phyloP scores from a whole-genome alignment of 2,888 invertebrate species.

The Nasonovia ribisnigri region DNA sequence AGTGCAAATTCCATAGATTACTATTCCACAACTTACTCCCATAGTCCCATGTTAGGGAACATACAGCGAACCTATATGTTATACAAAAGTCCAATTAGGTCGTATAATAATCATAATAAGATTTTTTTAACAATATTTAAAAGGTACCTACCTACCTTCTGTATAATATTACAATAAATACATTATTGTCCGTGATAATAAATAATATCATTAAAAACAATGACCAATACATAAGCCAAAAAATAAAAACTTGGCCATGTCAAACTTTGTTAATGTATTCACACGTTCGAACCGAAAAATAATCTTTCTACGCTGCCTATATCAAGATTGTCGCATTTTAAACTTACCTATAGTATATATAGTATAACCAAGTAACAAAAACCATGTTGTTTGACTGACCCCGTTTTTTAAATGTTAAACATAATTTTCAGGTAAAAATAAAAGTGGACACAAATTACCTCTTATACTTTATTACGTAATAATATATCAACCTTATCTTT shows the following conservation, averaged over 20 bases:
- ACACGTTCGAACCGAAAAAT: background rate
- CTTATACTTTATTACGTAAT: constrained; percentile 41
- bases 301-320: background rate
- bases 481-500: constrained; percentile 51
- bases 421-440: constrained; percentile 45
- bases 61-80: background rate
- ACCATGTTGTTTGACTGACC: constrained; percentile 22
- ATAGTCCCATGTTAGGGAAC: background rate
- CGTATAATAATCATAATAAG: background rate
- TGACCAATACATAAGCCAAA: background rate
- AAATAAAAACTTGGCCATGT: background rate
- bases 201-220: constrained; percentile 5
- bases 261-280: background rate
- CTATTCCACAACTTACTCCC: too few species aligned
- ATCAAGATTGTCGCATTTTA: background rate
- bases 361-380: background rate
- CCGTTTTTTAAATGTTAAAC: constrained; percentile 30
- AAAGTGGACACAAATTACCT: constrained; percentile 36
- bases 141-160: background rate
- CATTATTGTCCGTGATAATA: background rate
- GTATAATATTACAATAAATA: background rate
- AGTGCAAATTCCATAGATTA: background rate
- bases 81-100: background rate
- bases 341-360: background rate
- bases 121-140: background rate